phyloP scores from a whole-genome alignment of 2,888 invertebrate genomes.

The Erebia aethiops region DNA sequence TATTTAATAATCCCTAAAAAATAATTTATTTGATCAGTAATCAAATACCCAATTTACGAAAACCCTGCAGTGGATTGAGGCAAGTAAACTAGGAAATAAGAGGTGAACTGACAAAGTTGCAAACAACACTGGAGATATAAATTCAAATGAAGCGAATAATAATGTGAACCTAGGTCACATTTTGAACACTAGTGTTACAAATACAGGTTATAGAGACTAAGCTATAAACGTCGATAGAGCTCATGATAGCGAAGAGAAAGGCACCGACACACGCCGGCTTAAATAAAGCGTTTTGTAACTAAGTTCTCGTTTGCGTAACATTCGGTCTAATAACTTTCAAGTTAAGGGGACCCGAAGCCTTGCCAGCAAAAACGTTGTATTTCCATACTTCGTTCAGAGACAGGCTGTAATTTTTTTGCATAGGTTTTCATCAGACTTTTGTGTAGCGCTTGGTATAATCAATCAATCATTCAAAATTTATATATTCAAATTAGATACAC shows the following conservation, averaged over 20 bases:
- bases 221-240: conserved; percentile 33
- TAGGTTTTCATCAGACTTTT: too few relatives aligned
- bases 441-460: too few relatives aligned
- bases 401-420: too few relatives aligned
- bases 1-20: too few relatives aligned
- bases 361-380: too few relatives aligned
- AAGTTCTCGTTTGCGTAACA: conserved; percentile 51
- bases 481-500: too few relatives aligned
- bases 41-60: too few relatives aligned
- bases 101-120: not conserved
- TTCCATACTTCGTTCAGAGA: too few relatives aligned
- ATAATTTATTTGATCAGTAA: too few relatives aligned
- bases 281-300: conserved; percentile 56
- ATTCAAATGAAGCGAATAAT: conserved; percentile 13
- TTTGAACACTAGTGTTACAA: conserved; percentile 31
- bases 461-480: too few relatives aligned
- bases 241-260: conserved; percentile 53
- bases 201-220: conserved; percentile 16
- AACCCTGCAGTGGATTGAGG: too few relatives aligned
- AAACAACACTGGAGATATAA: not conserved
- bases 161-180: conserved; percentile 16
- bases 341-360: not conserved
- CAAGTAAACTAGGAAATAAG: not conserved
- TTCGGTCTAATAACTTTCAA: conserved; percentile 51
- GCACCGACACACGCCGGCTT: conserved; percentile 44